These are phyloP conservation scores for Parotocinclus haroldoi DNA, from an alignment of 2,797 vertebrate genomes.

Conservation along the genomic window DNA sequence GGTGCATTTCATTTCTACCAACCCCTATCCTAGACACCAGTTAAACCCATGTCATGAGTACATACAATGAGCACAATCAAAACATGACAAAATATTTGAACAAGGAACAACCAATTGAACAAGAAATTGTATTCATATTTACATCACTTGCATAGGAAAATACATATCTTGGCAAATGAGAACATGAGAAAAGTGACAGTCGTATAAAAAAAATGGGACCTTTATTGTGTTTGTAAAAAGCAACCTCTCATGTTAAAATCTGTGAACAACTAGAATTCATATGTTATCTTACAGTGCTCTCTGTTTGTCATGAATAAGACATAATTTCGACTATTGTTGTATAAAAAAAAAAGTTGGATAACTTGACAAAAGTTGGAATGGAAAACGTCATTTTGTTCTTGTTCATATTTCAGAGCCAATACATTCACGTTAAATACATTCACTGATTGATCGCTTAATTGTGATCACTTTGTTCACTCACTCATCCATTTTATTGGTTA, in stretches of 20 bases:
- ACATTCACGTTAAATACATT: constrained; percentile 12
- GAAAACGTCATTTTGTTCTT: constrained; percentile 25
- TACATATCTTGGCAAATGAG: constrained; percentile 72
- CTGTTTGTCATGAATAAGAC: constrained; percentile 29
- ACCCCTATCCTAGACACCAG: not conserved
- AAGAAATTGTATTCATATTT: constrained; percentile 60
- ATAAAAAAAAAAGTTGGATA: too few species aligned
- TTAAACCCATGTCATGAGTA: not conserved
- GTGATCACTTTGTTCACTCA: too few species aligned
- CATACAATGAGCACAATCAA: not conserved
- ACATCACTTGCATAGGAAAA: constrained; percentile 80
- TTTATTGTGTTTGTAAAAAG: constrained; percentile 57
- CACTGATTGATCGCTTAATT: too few species aligned
- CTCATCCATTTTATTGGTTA: too few species aligned
- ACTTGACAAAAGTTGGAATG: constrained; percentile 16
- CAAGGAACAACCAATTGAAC: constrained; percentile 21
- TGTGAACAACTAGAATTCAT: constrained; percentile 42
- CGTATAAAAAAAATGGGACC: constrained; percentile 68
- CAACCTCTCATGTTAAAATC: constrained; percentile 64
- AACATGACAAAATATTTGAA: constrained; percentile 24
- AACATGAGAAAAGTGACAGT: constrained; percentile 68
- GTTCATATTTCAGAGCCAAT: constrained; percentile 33
- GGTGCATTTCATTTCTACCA: too few species aligned
- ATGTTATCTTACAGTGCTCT: constrained; percentile 23
- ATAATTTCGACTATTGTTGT: too few species aligned